Conservation (phyloP, 2,888 invertebrate species). For the Caenorhabditis sp. region DNA sequence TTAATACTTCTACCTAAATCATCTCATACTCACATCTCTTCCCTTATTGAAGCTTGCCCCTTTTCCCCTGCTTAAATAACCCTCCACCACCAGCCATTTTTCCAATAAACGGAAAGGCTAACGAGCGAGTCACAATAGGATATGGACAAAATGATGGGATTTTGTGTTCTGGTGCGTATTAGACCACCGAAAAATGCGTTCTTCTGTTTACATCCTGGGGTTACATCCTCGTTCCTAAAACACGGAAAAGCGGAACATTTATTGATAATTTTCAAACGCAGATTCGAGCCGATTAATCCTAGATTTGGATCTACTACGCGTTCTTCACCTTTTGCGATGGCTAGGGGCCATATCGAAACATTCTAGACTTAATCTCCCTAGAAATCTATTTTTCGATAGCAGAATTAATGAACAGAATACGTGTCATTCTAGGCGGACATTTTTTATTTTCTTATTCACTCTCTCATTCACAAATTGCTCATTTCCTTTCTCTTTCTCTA, state of each 20-base stretch:
- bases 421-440: background rate
- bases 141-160: conserved; percentile 1
- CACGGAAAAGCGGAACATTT: no score
- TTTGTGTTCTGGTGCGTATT: background rate
- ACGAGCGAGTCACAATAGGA: background rate
- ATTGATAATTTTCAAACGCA: no score
- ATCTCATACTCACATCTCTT: no score
- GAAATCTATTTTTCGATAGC: background rate
- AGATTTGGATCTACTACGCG: background rate
- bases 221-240: no score
- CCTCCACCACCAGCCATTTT: background rate
- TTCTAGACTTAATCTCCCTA: no score
- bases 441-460: background rate
- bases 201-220: background rate
- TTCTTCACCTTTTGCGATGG: no score
- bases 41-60: no score
- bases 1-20: no score
- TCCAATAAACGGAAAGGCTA: background rate
- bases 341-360: no score
- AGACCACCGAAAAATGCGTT: background rate
- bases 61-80: no score
- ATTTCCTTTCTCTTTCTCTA: conserved; percentile 11
- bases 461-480: conserved; percentile 5
- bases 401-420: background rate
- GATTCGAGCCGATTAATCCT: background rate